These are phyloP conservation scores for Crotalus helleri DNA, from an alignment of 2,113 vertebrate genomes.

Conservation along the genomic window DNA sequence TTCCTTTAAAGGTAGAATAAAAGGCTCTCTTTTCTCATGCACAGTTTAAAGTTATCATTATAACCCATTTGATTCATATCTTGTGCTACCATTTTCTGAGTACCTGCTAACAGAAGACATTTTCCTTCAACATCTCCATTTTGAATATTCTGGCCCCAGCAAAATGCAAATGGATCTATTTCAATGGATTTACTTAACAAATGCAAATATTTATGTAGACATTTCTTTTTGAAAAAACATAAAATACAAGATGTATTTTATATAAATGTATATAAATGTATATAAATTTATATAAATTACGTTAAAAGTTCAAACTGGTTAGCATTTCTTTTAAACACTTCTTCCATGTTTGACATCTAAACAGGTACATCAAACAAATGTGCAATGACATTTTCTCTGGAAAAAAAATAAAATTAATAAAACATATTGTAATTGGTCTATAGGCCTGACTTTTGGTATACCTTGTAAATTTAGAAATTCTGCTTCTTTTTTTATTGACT, in stretches of 20 bases:
- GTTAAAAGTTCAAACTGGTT: background rate
- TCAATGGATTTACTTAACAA: slow-evolving; percentile 12
- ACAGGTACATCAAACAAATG: background rate
- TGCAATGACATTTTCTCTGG: background rate
- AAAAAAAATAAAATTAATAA: background rate
- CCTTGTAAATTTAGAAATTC: background rate
- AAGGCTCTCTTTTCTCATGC: slow-evolving; percentile 22
- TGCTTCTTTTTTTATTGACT: slow-evolving; percentile 8
- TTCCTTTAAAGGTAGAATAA: slow-evolving; percentile 15
- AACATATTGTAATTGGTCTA: background rate
- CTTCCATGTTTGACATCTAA: background rate
- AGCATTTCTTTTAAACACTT: background rate
- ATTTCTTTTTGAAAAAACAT: background rate
- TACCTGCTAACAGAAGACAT: background rate
- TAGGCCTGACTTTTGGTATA: background rate
- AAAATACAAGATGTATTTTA: background rate
- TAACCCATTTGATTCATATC: slow-evolving; percentile 16
- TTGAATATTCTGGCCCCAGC: background rate
- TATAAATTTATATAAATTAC: background rate
- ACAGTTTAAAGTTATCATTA: slow-evolving; percentile 31
- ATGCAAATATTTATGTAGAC: background rate
- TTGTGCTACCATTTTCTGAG: slow-evolving; percentile 20
- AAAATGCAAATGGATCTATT: slow-evolving; percentile 6
- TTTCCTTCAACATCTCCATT: slow-evolving; percentile 27
- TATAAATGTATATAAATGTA: background rate